Conservation (phyloP, 2,888 invertebrate genomes). For the Mesoligia furuncula region DNA sequence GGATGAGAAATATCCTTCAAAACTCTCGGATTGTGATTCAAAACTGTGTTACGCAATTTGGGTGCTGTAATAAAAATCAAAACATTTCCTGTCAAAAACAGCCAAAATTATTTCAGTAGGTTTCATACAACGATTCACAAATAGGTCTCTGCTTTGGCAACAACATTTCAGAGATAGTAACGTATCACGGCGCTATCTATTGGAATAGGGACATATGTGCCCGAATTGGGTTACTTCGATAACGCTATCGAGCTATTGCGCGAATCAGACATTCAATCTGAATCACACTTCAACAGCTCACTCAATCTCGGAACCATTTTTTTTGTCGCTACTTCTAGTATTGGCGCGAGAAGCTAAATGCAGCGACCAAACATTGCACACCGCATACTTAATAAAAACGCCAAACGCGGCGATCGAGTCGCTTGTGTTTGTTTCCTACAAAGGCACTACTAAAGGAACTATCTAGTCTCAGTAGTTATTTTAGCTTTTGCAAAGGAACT, state of each 20-base stretch:
- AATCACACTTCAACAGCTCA: constrained; percentile 19
- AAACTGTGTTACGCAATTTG: background rate
- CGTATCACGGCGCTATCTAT: constrained; percentile 73
- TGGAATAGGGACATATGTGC: constrained; percentile 82
- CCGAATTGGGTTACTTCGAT: constrained; percentile 88
- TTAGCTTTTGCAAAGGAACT: too few relatives aligned
- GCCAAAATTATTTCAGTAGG: background rate
- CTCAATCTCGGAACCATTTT: constrained; percentile 30
- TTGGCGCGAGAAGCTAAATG: too few relatives aligned
- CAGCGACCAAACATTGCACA: too few relatives aligned
- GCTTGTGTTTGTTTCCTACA: too few relatives aligned
- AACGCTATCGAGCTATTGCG: constrained; percentile 79
- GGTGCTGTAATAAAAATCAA: background rate
- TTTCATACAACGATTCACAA: constrained; percentile 14
- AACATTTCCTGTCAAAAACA: background rate
- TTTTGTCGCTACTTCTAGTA: constrained; percentile 11
- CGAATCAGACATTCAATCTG: constrained; percentile 50
- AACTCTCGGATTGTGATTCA: background rate
- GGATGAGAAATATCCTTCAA: background rate
- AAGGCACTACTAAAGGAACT: too few relatives aligned
- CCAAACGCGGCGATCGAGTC: too few relatives aligned
- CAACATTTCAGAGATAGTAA: constrained; percentile 57
- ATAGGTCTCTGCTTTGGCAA: constrained; percentile 34
- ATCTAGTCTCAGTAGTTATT: too few relatives aligned
- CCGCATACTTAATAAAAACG: too few relatives aligned